A percentile compares a stretch with the other conserved stretches of the same genome.
phyloP scores from a whole-genome alignment of 2,113 vertebrate species.

The Scortum barcoo region DNA sequence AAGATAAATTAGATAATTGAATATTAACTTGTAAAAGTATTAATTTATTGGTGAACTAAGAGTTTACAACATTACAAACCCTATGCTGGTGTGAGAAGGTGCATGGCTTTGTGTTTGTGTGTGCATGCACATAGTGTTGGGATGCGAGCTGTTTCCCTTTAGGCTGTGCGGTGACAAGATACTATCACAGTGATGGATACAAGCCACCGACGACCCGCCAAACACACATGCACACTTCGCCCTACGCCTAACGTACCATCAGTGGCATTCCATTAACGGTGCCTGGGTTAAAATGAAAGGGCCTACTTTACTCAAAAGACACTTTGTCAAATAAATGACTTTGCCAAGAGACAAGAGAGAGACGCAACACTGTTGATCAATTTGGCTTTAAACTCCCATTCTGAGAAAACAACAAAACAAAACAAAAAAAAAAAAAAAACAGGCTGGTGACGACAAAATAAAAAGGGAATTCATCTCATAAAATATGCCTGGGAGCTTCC shows the following conservation, averaged over 20 bases:
- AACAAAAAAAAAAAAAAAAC: conserved; percentile 46
- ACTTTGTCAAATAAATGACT: conserved; percentile 81
- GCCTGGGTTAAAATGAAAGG: conserved; percentile 72
- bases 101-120: conserved; percentile 18
- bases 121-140: conserved; percentile 26
- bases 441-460: conserved; percentile 63
- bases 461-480: conserved; percentile 79
- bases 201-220: conserved; percentile 20
- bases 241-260: conserved; percentile 66
- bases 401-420: conserved; percentile 58
- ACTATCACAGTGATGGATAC: conserved; percentile 69
- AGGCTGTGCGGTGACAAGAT: conserved; percentile 51
- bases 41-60: not conserved
- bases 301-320: conserved; percentile 73
- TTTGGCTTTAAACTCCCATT: conserved; percentile 79
- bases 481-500: conserved; percentile 77
- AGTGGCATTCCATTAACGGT: conserved; percentile 74
- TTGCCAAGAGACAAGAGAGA: conserved; percentile 61
- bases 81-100: conserved; percentile 2
- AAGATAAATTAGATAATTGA: not conserved
- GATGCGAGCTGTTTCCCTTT: conserved; percentile 38
- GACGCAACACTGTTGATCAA: conserved; percentile 71
- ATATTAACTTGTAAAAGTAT: not conserved
- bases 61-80: not conserved
- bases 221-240: conserved; percentile 53